These are phyloP conservation scores for Carassius auratus DNA, from an alignment of 2,113 vertebrate species.

Conservation along the genomic window DNA sequence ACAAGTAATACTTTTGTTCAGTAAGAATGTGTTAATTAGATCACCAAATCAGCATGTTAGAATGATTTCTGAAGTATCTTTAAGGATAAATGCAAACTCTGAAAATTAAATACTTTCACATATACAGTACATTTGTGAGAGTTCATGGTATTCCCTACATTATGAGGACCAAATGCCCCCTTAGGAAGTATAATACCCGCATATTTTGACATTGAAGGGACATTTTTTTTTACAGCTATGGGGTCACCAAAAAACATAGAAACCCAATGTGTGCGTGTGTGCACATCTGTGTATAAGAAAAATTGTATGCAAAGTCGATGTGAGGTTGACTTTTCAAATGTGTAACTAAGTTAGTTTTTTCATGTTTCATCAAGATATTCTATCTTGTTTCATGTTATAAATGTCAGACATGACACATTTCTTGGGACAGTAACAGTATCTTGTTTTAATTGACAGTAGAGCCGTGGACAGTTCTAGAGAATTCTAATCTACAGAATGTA, in stretches of 20 bases:
- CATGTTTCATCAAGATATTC: conserved; percentile 20
- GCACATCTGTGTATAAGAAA: neutral
- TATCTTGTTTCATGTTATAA: conserved; percentile 38
- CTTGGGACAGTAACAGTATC: conserved; percentile 50
- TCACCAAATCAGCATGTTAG: too few relatives aligned
- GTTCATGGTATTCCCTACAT: neutral
- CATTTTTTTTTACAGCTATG: neutral
- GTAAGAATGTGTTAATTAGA: neutral
- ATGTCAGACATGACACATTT: conserved; percentile 55
- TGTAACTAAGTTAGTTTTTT: neutral
- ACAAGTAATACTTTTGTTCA: neutral
- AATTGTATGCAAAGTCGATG: neutral
- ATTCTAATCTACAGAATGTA: conserved; percentile 22
- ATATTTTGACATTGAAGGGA: neutral
- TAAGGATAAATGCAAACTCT: too few relatives aligned
- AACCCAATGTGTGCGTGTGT: neutral
- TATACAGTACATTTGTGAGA: too few relatives aligned
- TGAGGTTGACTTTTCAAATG: conserved; percentile 7
- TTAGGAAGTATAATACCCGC: neutral
- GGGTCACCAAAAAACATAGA: neutral
- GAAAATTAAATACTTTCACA: too few relatives aligned
- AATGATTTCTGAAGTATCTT: too few relatives aligned
- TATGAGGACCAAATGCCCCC: neutral
- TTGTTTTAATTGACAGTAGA: conserved; percentile 34
- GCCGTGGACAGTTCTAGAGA: neutral